Conservation (phyloP, 2,797 vertebrate genomes). For the Perodicticus potto region DNA sequence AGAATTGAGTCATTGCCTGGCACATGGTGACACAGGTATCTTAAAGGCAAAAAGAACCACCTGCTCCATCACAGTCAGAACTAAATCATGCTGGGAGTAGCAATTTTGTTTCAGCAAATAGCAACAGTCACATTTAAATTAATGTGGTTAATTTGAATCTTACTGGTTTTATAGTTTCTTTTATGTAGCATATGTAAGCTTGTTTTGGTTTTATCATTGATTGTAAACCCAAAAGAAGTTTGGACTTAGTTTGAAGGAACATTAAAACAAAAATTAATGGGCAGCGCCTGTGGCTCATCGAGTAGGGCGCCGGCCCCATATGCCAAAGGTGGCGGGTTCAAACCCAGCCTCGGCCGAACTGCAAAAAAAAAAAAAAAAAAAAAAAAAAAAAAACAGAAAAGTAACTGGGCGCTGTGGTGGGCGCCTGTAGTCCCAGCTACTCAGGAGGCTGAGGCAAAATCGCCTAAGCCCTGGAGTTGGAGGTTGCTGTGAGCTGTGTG, state of each 20-base stretch:
- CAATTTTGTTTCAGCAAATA: constrained; percentile 30
- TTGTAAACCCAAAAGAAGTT: constrained; percentile 6
- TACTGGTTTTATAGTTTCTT: constrained; percentile 44
- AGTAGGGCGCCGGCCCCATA: too few relatives aligned
- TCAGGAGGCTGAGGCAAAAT: too few relatives aligned
- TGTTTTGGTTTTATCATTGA: constrained; percentile 51
- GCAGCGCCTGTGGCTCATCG: too few relatives aligned
- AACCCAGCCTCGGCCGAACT: too few relatives aligned
- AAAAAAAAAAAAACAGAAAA: too few relatives aligned
- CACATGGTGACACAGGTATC: neutral
- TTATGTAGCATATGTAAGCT: constrained; percentile 48
- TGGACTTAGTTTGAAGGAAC: neutral
- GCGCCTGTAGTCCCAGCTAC: too few relatives aligned
- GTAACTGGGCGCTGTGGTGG: too few relatives aligned
- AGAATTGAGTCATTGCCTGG: constrained; percentile 54
- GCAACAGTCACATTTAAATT: constrained; percentile 46
- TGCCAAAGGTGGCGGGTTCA: too few relatives aligned
- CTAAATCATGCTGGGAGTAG: neutral
- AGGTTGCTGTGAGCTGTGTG: too few relatives aligned
- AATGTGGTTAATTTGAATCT: constrained; percentile 40
- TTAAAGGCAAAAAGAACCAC: neutral
- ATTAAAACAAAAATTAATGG: constrained; percentile 50
- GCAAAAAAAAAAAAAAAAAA: too few relatives aligned
- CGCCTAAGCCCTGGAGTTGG: too few relatives aligned
- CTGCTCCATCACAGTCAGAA: constrained; percentile 44